These are phyloP conservation scores for Patiria miniata DNA, from an alignment of 35 echinoderm and acorn worm species.

Conservation along the genomic window DNA sequence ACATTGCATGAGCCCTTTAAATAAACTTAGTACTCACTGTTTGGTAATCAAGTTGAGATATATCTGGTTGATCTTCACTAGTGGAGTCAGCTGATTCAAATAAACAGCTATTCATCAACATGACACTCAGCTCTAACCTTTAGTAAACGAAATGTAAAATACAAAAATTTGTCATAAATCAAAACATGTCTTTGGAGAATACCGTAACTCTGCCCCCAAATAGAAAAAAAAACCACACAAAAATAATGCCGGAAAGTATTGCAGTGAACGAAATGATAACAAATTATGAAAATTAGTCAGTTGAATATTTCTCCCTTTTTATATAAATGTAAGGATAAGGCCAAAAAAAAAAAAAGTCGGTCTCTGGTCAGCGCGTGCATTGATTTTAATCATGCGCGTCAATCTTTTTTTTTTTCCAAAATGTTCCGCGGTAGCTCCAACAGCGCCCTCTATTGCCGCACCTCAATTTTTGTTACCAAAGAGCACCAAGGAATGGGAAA, in stretches of 20 bases:
- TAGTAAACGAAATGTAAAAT: constrained; percentile 1
- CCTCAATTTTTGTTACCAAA: too few relatives aligned
- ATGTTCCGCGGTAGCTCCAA: too few relatives aligned
- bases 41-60: constrained; percentile 88
- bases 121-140: constrained; percentile 80
- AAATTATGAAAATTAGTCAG: not conserved
- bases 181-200: not conserved
- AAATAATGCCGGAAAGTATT: not conserved
- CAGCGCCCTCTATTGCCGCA: too few relatives aligned
- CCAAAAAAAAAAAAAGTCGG: too few relatives aligned
- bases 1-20: too few relatives aligned
- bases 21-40: constrained; percentile 70
- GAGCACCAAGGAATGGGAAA: too few relatives aligned
- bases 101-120: constrained; percentile 70
- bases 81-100: constrained; percentile 60
- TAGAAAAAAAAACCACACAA: not conserved
- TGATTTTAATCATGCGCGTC: too few relatives aligned
- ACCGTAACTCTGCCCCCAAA: not conserved
- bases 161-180: not conserved
- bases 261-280: not conserved
- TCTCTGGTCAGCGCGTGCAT: too few relatives aligned
- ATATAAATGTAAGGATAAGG: too few relatives aligned
- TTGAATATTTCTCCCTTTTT: too few relatives aligned
- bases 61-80: constrained; percentile 59
- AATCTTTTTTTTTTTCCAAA: too few relatives aligned